Conservation (phyloP, 2,888 invertebrate species). For the Apodemia duryi region DNA sequence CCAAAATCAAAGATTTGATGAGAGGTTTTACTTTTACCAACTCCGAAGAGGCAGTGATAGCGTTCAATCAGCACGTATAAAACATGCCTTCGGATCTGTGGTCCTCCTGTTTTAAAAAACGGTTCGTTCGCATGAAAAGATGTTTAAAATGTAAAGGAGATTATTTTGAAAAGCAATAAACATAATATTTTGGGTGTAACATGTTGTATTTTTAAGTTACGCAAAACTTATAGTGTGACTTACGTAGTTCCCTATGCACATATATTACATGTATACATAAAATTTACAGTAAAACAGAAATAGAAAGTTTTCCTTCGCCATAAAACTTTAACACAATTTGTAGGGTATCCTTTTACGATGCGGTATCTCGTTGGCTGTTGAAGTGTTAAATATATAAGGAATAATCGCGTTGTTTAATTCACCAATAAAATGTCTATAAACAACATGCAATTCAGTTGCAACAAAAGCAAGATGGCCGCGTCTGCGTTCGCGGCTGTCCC, state of each 20-base stretch:
- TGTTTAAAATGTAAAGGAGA: too few species aligned
- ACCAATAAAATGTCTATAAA: conserved; percentile 27
- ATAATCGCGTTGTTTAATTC: conserved; percentile 29
- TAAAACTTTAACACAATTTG: conserved; percentile 24
- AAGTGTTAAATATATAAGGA: conserved; percentile 29
- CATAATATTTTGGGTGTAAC: too few species aligned
- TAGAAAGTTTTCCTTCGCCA: conserved; percentile 13
- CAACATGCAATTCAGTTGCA: conserved; percentile 35
- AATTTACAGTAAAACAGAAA: not conserved
- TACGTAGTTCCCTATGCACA: not conserved
- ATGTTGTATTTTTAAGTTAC: too few species aligned
- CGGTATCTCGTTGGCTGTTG: conserved; percentile 23
- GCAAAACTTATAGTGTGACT: too few species aligned
- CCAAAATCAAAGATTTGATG: too few species aligned
- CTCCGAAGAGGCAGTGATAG: too few species aligned
- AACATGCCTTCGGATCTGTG: too few species aligned
- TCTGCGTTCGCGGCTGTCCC: conserved; percentile 52
- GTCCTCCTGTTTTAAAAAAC: too few species aligned
- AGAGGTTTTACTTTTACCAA: too few species aligned
- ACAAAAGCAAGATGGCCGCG: conserved; percentile 60
- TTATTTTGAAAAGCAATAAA: too few species aligned
- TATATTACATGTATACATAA: not conserved
- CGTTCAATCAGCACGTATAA: too few species aligned
- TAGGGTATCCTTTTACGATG: conserved; percentile 26
- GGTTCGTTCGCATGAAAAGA: too few species aligned